Conservation (phyloP, 2,888 invertebrate genomes). For the Troides helena region DNA sequence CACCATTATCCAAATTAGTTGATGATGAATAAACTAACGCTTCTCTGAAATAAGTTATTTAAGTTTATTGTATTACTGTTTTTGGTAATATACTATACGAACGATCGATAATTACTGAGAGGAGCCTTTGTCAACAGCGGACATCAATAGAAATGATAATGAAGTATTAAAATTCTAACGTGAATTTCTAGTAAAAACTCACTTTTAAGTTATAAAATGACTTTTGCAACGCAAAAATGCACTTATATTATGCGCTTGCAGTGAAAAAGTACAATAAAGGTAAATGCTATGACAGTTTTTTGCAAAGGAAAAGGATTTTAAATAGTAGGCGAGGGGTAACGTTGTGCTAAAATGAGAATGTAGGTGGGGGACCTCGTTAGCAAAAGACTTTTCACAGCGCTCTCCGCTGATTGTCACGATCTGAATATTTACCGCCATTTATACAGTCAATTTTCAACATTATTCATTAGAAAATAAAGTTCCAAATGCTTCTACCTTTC, state of each 20-base stretch:
- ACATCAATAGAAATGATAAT: too few relatives aligned
- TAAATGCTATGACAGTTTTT: constrained; percentile 25
- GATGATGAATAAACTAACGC: constrained; percentile 5
- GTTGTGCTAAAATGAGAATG: constrained; percentile 71
- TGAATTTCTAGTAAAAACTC: constrained; percentile 3
- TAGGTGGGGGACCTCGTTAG: constrained; percentile 69
- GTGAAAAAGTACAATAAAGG: constrained; percentile 26
- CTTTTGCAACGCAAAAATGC: constrained; percentile 22
- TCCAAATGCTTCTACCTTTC: constrained; percentile 46
- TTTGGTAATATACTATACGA: not conserved
- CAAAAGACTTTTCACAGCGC: constrained; percentile 59
- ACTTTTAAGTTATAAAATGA: constrained; percentile 10
- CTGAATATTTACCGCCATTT: constrained; percentile 54
- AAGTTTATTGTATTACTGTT: constrained; percentile 3
- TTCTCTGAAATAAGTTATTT: not conserved
- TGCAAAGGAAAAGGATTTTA: constrained; percentile 55
- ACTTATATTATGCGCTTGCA: constrained; percentile 24
- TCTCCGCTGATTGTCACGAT: constrained; percentile 65
- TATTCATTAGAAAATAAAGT: constrained; percentile 38
- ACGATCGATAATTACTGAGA: too few relatives aligned
- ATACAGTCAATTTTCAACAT: constrained; percentile 3
- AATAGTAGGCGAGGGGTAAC: constrained; percentile 55
- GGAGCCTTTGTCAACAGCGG: too few relatives aligned
- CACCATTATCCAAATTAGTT: constrained; percentile 22
- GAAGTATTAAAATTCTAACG: not conserved